Evolutionary conservation across 2,797 vertebrate genomes (phyloP).

Genomic region (Pterois miles): DNA sequence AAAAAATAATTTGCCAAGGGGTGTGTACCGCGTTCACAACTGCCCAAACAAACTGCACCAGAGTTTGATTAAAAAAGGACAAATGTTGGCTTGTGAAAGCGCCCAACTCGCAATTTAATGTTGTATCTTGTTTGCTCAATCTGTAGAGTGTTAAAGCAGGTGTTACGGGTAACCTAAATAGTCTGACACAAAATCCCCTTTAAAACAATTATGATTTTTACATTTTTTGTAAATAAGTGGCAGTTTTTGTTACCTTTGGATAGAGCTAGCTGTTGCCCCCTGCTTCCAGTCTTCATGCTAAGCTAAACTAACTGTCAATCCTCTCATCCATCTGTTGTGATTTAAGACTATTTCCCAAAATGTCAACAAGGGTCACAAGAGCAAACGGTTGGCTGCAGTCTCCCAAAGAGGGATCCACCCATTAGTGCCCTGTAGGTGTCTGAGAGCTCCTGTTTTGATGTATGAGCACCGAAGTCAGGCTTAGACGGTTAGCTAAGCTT

Average conservation of each 20-base stretch:
- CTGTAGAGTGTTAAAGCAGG: not conserved
- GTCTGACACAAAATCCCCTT: not conserved
- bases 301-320: not conserved
- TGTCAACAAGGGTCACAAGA: not conserved
- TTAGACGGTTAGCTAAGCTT: constrained; percentile 69
- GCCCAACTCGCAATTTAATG: not conserved
- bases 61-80: no score
- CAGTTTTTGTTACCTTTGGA: not conserved
- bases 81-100: no score
- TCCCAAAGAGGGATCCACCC: not conserved
- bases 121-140: not conserved
- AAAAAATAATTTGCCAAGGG: no score
- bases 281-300: not conserved
- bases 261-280: not conserved
- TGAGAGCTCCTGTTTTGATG: constrained; percentile 30
- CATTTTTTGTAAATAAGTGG: not conserved
- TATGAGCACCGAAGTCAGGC: constrained; percentile 50
- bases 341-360: not conserved
- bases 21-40: no score
- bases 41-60: no score
- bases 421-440: not conserved
- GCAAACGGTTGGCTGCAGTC: not conserved
- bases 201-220: not conserved
- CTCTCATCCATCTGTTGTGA: not conserved
- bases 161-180: not conserved